Evolutionary conservation across 2,113 vertebrate genomes (phyloP), one percentile per base, ranked within the genome.

Genomic region (Epinephelus moara): DNA sequence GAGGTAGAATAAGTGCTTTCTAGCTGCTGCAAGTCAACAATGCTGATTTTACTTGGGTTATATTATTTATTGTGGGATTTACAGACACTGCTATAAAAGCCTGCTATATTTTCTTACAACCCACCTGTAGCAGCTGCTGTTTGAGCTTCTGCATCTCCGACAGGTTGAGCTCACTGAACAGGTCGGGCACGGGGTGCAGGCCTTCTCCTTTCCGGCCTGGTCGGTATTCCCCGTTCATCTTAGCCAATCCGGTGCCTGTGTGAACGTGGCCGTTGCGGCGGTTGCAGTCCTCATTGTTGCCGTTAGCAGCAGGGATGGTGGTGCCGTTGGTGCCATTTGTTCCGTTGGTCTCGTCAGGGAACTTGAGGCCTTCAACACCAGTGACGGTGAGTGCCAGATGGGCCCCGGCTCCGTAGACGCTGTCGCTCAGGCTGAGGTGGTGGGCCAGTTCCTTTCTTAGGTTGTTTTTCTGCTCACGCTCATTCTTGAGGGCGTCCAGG

Each of bases 61-160:
- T 45, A 10, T 47, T 3, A 27, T 45, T 27, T 7, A 14, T 19
- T 8, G 14, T 53, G 2, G 17, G 7, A 40, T 19, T 62, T 52
- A 1, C 12, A 23, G 42, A 45, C 42, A 45, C 42, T 45, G 42
- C 42, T 42, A 42, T 42, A 42, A 42, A 42, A 42, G 40, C 40
- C 27, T 66, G 25, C 42, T 52, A 9, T 30, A 3, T 9, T 45
- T 70, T 40, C 30, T 40, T 14, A 0, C 13, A 3, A 88, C 95
- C 89, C 91, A 99, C 98, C 97, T 99, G 98, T 91, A 98, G 94
- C 19, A 99, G 97, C 64, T 99, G 98, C 94, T 99, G 98, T 84
- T 99, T 99, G 70, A 99, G 90, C 79, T 99, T 99, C 95, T 99
- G 98, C 91, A 99, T 98, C 95, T 99, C 98, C 1, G 98, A 99